Percentiles rank a stretch among this genome's conserved stretches.
These are phyloP conservation scores for Neogobius melanostomus DNA, from an alignment of 2,113 vertebrate species.

Conservation along the genomic window DNA sequence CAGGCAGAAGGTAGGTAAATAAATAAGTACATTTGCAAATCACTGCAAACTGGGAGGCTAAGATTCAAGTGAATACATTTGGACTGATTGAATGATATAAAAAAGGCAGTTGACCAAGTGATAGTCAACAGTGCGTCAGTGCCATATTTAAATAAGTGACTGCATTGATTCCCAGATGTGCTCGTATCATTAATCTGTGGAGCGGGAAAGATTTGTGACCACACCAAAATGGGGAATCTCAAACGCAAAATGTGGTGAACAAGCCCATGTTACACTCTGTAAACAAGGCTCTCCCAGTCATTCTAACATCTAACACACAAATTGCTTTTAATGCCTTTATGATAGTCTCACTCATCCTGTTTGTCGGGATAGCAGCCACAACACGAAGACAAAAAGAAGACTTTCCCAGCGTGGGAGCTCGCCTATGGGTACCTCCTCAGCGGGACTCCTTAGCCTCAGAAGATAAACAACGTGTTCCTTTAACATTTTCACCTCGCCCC, in stretches of 20 bases:
- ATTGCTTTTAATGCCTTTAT: neutral
- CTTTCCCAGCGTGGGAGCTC: conserved; percentile 43
- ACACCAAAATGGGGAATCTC: neutral
- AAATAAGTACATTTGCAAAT: too few species aligned
- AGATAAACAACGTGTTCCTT: conserved; percentile 57
- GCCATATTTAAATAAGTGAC: too few species aligned
- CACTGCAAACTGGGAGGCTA: too few species aligned
- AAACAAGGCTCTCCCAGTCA: too few species aligned
- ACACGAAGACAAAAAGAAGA: conserved; percentile 44
- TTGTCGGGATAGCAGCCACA: conserved; percentile 11
- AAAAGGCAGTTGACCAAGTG: too few species aligned
- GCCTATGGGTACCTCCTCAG: conserved; percentile 51
- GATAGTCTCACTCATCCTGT: neutral
- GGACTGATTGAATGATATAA: too few species aligned
- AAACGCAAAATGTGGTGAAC: neutral
- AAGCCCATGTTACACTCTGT: neutral
- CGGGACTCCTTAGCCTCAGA: conserved; percentile 35
- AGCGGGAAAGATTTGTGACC: neutral
- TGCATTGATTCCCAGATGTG: too few species aligned
- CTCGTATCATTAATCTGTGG: neutral
- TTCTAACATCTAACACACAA: neutral
- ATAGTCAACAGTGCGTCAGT: too few species aligned
- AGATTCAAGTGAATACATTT: too few species aligned
- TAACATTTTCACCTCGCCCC: conserved; percentile 54
- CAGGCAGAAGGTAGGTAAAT: too few species aligned